Evolutionary conservation across 2,113 vertebrate genomes (phyloP).

Genomic region (Entomyzon cyanotis): DNA sequence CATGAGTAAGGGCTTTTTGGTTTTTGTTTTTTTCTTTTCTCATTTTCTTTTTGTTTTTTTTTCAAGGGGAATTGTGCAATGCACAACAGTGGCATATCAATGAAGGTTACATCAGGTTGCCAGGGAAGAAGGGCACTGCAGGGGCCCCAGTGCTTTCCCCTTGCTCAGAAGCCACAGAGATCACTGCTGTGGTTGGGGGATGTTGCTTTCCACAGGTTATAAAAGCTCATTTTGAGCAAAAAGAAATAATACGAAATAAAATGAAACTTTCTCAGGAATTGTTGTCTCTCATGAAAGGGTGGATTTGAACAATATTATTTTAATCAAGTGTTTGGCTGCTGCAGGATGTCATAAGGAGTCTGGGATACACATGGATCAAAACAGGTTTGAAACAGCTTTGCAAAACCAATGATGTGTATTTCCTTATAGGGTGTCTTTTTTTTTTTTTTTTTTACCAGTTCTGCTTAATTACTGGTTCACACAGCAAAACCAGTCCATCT

Average conservation of each 20-base stretch:
- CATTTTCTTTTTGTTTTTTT: not conserved
- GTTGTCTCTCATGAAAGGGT: not conserved
- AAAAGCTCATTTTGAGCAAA: not conserved
- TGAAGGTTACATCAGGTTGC: not conserved
- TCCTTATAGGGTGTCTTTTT: not conserved
- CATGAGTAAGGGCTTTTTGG: not conserved
- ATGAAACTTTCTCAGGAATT: not conserved
- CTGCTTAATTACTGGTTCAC: not conserved
- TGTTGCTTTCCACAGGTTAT: not conserved
- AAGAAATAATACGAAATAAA: not conserved
- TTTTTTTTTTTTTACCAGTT: not conserved
- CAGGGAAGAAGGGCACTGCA: not conserved
- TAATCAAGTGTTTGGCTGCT: accelerated
- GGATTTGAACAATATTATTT: not conserved
- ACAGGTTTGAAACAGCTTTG: not conserved
- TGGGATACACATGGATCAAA: not conserved
- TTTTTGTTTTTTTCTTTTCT: not conserved
- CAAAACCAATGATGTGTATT: not conserved
- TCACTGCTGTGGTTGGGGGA: not conserved
- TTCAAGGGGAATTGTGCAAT: not conserved
- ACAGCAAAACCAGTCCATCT: not conserved
- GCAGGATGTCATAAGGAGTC: not conserved
- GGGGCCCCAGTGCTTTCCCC: not conserved
- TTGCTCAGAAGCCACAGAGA: not conserved
- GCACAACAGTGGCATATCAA: not conserved